Percentiles rank a stretch among this genome's conserved stretches.
Evolutionary conservation across 2,113 vertebrate species (phyloP).

Genomic region (sheep (Ovis aries)): DNA sequence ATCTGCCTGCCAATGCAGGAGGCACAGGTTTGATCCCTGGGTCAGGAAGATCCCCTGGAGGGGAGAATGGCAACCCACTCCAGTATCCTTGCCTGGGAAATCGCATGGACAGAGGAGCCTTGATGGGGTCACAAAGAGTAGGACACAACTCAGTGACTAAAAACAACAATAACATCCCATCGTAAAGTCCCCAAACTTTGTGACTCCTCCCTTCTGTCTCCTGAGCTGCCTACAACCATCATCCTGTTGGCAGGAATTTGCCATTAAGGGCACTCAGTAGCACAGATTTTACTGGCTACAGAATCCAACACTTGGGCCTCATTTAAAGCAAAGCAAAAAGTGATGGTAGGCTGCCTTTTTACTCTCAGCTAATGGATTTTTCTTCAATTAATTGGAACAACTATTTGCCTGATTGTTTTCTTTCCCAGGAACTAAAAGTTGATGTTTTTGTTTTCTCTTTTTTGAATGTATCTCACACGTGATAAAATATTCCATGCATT

Average conservation of each 20-base stretch:
- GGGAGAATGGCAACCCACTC: not conserved
- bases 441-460: conserved; percentile 45
- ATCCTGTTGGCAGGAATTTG: not conserved
- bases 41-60: not conserved
- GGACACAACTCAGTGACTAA: not conserved
- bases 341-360: not conserved
- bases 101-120: not conserved
- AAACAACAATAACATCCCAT: not conserved
- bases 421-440: conserved; percentile 15
- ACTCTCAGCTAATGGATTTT: conserved; percentile 25
- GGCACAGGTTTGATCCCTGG: not conserved
- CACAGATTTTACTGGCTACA: not conserved
- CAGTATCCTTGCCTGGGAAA: not conserved
- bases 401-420: conserved; percentile 25
- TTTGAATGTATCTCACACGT: conserved; percentile 31
- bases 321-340: not conserved
- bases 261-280: not conserved
- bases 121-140: not conserved
- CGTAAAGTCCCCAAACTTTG: not conserved
- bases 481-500: conserved; percentile 57
- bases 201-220: not conserved
- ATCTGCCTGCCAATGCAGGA: not conserved
- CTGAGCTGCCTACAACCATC: not conserved
- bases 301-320: not conserved
- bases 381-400: conserved; percentile 45